phyloP scores from a whole-genome alignment of 2,888 invertebrate genomes.

The Cancer borealis region DNA sequence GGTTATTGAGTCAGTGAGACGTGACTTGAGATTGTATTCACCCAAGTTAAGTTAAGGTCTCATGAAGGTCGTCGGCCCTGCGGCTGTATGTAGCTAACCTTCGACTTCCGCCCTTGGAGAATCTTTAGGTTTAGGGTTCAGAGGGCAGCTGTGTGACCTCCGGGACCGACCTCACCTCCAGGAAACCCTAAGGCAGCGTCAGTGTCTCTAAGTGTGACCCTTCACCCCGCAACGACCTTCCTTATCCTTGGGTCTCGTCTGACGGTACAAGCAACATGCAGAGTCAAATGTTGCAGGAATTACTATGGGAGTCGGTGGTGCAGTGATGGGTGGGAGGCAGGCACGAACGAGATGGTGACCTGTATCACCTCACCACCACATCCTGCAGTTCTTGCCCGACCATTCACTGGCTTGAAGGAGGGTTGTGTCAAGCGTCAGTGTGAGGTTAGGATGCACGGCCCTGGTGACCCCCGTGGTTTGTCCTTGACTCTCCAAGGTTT shows the following conservation, averaged over 20 bases:
- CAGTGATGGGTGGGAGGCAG: neutral
- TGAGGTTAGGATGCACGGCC: neutral
- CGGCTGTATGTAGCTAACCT: neutral
- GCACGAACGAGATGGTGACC: neutral
- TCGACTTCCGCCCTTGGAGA: conserved; percentile 43
- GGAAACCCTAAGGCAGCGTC: conserved; percentile 35
- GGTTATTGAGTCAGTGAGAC: neutral
- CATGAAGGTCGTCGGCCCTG: neutral
- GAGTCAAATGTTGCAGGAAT: neutral
- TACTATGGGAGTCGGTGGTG: neutral
- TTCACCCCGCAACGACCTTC: conserved; percentile 39
- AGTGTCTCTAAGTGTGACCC: conserved; percentile 25
- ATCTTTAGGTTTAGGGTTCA: conserved; percentile 54
- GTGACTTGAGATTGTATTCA: neutral
- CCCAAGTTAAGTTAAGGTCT: neutral
- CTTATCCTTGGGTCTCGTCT: conserved; percentile 3
- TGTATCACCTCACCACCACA: conserved; percentile 6
- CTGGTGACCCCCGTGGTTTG: conserved; percentile 5
- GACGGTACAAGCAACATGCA: neutral
- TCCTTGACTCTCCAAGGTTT: neutral
- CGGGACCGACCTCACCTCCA: conserved; percentile 62
- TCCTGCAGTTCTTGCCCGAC: neutral
- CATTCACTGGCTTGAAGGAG: neutral
- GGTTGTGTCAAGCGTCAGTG: neutral
- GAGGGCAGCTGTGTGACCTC: conserved; percentile 32